Evolutionary conservation across 2,797 vertebrate species (phyloP), one percentile per base, ranked within the genome.

Genomic region (Rousettus madagascariensis): DNA sequence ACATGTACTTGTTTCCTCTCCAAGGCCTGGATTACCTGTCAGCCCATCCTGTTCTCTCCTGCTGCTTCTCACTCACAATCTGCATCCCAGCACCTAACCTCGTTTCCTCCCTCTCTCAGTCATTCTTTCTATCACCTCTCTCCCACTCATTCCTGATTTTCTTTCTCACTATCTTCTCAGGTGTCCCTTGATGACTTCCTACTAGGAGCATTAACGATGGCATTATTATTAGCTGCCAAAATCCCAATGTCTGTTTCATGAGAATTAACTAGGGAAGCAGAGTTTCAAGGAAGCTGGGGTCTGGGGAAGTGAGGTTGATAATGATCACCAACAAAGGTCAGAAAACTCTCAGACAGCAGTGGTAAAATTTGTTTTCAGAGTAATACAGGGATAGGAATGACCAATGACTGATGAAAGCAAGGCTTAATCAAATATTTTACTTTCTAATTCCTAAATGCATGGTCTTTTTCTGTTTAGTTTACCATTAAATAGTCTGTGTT

Each of bases 401-500:
- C 13, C 51, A 26, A 30, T 43, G 22, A n/a, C 83, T 63, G 66
- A 91, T 1, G 3, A 30, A 94, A 84, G 49, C n/a, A 66, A 24
- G 15, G 22, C 28, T 53, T 85, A 49, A 77, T 30, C 1, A 36
- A 79, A 69, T 33, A 53, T 61, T 87, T 88, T 43, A 38, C 24
- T 94, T 77, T 89, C 57, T 61, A 74, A 19, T 10, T 90, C n/a
- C 65, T 86, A 91, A 92, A 92, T 49, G 13, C 9, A 30, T 41
- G 43, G 26, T 41, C 38, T 55, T 74, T 28, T 72, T 46, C 68
- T 77, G 1, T 69, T 83, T 16, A 59, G 66, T 41, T 88, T 86
- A 72, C 43, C 59, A 82, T 83, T 90, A 92, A 86, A 88, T 33
- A 90, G 41, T 82, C 13, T 79, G 33, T 95, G 10, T 68, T 84